Evolutionary conservation across 2,888 invertebrate species (phyloP).

Genomic region (Ganaspis brasiliensis): DNA sequence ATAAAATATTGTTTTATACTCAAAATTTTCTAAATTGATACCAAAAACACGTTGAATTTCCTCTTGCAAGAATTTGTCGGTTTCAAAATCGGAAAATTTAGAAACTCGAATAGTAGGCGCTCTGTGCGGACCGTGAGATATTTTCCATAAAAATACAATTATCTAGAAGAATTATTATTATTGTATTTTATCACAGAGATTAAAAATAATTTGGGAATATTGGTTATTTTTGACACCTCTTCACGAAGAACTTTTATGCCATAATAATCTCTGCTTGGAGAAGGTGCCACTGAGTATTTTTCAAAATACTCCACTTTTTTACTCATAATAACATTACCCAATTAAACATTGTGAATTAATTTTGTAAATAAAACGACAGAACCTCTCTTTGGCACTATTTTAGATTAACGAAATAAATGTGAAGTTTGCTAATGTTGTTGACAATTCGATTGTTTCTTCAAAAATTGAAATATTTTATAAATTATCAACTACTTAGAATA

Average conservation of each 20-base stretch:
- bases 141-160: slow-evolving; percentile 72
- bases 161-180: slow-evolving; percentile 64
- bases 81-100: slow-evolving; percentile 66
- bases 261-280: slow-evolving; percentile 77
- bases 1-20: not conserved
- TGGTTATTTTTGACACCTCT: slow-evolving; percentile 63
- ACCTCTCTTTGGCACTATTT: no score
- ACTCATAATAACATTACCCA: slow-evolving; percentile 64
- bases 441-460: no score
- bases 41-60: slow-evolving; percentile 73
- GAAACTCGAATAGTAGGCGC: slow-evolving; percentile 63
- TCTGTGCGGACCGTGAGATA: slow-evolving; percentile 74
- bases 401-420: slow-evolving; percentile 30
- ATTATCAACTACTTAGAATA: no score
- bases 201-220: slow-evolving; percentile 21
- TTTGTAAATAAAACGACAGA: not conserved
- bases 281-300: slow-evolving; percentile 74
- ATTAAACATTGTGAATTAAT: not conserved
- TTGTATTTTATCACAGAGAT: not conserved
- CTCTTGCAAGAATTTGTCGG: slow-evolving; percentile 67
- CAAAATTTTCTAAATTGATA: slow-evolving; percentile 52
- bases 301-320: slow-evolving; percentile 68
- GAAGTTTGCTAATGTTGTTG: slow-evolving; percentile 35
- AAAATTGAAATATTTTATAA: no score
- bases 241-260: slow-evolving; percentile 70